Percentiles rank a stretch among this genome's conserved stretches.
Conservation (phyloP, 2,113 vertebrate genomes). For the Pteruthius melanotis region DNA sequence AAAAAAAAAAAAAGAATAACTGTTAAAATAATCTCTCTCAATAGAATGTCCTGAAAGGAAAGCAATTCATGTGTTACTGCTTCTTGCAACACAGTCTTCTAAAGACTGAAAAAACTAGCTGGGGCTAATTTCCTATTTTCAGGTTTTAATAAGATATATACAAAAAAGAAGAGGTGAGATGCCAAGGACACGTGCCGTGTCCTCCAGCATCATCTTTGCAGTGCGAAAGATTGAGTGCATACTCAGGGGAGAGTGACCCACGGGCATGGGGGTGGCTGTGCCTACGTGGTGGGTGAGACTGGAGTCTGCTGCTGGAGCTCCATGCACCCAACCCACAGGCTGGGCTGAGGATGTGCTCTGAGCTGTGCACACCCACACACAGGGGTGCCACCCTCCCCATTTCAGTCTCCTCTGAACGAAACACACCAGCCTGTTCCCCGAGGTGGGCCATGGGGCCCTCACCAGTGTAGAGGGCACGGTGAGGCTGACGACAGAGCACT, state of each 20-base stretch:
- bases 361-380: neutral
- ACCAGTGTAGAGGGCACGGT: rapidly evolving
- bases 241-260: neutral
- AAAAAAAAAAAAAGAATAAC: neutral
- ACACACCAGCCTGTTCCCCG: neutral
- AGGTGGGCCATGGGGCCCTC: neutral
- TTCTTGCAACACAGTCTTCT: neutral
- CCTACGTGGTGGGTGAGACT: rapidly evolving
- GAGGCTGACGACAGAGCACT: neutral
- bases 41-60: neutral
- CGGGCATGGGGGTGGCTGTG: neutral
- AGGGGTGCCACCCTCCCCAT: rapidly evolving
- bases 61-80: neutral
- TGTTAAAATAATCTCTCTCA: too few species aligned
- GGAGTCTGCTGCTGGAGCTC: neutral
- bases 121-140: neutral
- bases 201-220: neutral
- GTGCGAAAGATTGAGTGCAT: neutral
- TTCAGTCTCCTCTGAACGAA: neutral
- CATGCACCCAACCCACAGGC: neutral
- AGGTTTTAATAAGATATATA: neutral
- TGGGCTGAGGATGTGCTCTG: neutral
- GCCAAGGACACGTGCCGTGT: rapidly evolving
- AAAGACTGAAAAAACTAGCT: neutral
- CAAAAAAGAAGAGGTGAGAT: neutral